A percentile compares a stretch with the other conserved stretches of the same genome.
Conservation (phyloP, 1,140 invertebrate genomes). For the Drosophila ananassae region DNA sequence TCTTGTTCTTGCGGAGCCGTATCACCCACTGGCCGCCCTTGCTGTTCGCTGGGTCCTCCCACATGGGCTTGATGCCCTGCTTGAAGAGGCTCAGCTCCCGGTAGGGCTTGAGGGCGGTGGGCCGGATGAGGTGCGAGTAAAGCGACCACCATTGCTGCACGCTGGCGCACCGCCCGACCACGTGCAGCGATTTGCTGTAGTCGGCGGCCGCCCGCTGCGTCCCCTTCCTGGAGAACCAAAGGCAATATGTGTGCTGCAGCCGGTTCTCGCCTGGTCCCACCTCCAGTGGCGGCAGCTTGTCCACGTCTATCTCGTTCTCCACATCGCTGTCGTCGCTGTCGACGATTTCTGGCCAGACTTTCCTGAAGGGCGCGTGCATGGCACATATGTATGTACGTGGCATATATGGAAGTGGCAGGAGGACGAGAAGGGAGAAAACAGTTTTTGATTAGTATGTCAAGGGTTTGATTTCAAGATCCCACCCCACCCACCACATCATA, state of each 20-base stretch:
- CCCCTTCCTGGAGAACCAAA: slow-evolving; percentile 88
- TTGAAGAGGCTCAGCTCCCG: slow-evolving; percentile 99
- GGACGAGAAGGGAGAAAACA: slow-evolving; percentile 1
- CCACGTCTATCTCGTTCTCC: slow-evolving; percentile 83
- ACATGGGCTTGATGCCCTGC: slow-evolving; percentile 99
- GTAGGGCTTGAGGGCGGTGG: slow-evolving; percentile 94
- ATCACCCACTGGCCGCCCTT: slow-evolving; percentile 99
- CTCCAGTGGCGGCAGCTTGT: slow-evolving; percentile 85
- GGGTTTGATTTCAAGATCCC: slow-evolving; percentile 22
- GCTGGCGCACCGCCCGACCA: slow-evolving; percentile 92
- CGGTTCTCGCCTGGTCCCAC: slow-evolving; percentile 89
- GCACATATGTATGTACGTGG: background rate
- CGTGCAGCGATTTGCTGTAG: slow-evolving; percentile 83
- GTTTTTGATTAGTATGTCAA: slow-evolving; percentile 51
- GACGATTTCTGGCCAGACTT: slow-evolving; percentile 76
- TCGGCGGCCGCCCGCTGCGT: slow-evolving; percentile 76
- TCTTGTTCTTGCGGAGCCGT: slow-evolving; percentile 96
- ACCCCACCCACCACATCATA: background rate
- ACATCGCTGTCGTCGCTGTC: slow-evolving; percentile 84
- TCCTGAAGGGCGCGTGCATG: slow-evolving; percentile 57
- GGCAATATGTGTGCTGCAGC: slow-evolving; percentile 91
- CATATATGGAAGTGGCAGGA: background rate
- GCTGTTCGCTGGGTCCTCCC: slow-evolving; percentile 98
- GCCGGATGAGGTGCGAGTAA: slow-evolving; percentile 95
- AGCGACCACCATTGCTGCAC: slow-evolving; percentile 99